A percentile compares a stretch with the other conserved stretches of the same genome.
phyloP scores from a whole-genome alignment of 2,113 vertebrate species.

The Maylandia zebra region DNA sequence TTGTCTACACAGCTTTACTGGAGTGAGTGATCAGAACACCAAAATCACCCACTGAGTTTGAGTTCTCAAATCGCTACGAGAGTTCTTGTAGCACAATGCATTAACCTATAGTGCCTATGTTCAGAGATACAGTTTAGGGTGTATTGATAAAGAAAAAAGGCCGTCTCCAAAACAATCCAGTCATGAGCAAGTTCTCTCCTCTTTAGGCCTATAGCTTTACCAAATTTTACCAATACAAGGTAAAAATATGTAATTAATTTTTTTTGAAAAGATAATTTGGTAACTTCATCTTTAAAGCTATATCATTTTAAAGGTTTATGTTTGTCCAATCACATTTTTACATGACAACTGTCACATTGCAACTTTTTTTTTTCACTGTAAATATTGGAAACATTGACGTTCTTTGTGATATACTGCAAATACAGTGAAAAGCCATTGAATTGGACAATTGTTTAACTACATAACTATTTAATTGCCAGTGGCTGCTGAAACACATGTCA shows the following conservation, averaged over 20 bases:
- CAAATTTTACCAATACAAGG: not conserved
- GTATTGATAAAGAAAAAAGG: not conserved
- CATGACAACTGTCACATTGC: not conserved
- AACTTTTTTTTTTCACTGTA: not conserved
- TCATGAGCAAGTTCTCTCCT: not conserved
- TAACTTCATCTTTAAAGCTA: not conserved
- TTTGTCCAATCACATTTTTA: not conserved
- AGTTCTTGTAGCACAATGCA: conserved; percentile 30
- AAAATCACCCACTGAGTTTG: not conserved
- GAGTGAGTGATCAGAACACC: not conserved
- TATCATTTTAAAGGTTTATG: not conserved
- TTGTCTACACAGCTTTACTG: not conserved
- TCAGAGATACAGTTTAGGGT: not conserved
- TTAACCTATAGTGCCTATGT: conserved; percentile 1
- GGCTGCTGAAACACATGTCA: not conserved
- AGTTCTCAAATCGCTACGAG: not conserved
- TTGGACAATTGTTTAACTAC: not conserved
- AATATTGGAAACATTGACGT: not conserved
- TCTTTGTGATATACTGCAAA: not conserved
- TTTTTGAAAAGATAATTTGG: not conserved
- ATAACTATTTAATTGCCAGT: not conserved
- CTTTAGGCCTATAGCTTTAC: not conserved
- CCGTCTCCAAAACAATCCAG: not conserved
- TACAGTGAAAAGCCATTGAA: not conserved
- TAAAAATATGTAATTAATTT: not conserved